Base-by-base conservation (phyloP, 2,113 vertebrate species). In the Shinisaurus crocodilurus region DNA sequence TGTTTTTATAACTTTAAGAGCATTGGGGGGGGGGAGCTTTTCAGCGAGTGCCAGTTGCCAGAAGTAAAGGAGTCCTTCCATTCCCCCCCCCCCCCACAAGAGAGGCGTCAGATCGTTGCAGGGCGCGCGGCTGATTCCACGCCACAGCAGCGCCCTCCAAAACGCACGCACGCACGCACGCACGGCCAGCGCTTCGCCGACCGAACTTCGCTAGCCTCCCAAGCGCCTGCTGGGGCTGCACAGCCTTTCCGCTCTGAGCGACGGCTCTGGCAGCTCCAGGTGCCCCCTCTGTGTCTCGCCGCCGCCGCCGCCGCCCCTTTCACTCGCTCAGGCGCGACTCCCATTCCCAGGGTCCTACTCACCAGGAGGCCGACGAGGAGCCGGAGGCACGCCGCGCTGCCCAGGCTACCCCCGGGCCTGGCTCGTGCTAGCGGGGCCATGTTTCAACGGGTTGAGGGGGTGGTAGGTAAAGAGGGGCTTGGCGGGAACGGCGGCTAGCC, bases 351-450 rank as follows among this genome's bases (percentile, higher is more conserved):
- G 15, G 16, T 1, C 83, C 32, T 67, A 85, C 89, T 85, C 60
- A 90, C 89, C 89, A 90, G 74, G 60, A 90, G 89, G 16, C 82
- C 25, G 34, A 69, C 16, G 13, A 85, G 60, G 25, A 85, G 43
- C 45, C 69, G 82, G 8, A 85, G 20, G 45, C 25, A 50, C 63
- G 25, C 29, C 32, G 23, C 81, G 48, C 48, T 32, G 27, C 27
- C 4, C 43, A 6, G 20, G 70, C 12, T 12, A 15, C 37, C 80
- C 10, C 69, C 2, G 87, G 1, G 65, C 79, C 48, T 2, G 37
- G 77, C 45, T 27, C n/a, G 34, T 63, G 50, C 18, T 1, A 20
- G 72, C 34, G 82, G 15, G 25, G 63, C 82, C 89, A 90, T 90
- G 25, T 25, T 54, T 37, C 16, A 29, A n/a, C 48, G 3, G 69